phyloP scores from a whole-genome alignment of 2,113 vertebrate species.

The Puffinus mauretanicus region DNA sequence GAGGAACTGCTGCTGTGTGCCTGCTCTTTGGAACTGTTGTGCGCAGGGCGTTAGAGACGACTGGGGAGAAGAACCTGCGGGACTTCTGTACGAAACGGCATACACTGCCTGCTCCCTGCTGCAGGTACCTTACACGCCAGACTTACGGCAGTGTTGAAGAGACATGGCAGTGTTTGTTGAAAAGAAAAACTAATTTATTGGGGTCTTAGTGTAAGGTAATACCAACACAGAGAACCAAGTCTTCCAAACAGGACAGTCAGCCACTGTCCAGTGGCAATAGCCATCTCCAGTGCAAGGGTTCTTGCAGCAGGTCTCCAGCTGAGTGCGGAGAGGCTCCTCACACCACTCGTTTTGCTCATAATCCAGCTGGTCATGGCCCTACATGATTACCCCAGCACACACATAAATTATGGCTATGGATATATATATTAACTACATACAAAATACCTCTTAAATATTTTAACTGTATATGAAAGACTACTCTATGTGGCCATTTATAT shows the following conservation, averaged over 20 bases:
- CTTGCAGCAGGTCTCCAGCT: not conserved
- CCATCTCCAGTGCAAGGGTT: not conserved
- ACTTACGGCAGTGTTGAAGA: not conserved
- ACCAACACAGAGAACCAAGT: not conserved
- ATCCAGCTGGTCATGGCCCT: not conserved
- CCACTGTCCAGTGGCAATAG: not conserved
- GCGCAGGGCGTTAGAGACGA: not conserved
- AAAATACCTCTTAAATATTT: not conserved
- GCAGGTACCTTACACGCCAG: not conserved
- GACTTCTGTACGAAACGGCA: accelerated
- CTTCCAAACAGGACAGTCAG: not conserved
- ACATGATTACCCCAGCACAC: not conserved
- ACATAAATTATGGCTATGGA: not conserved
- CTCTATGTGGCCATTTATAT: not conserved
- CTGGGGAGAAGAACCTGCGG: not conserved
- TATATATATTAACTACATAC: not conserved
- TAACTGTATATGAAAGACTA: not conserved
- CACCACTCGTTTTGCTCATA: not conserved
- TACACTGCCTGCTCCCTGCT: accelerated
- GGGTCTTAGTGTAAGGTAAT: not conserved
- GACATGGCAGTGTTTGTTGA: accelerated
- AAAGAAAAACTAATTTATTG: not conserved
- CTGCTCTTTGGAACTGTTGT: not conserved
- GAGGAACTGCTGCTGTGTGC: not conserved
- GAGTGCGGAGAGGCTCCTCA: not conserved